Base-by-base conservation (phyloP, 2,113 vertebrate genomes). In the Poeciliopsis prolifica region DNA sequence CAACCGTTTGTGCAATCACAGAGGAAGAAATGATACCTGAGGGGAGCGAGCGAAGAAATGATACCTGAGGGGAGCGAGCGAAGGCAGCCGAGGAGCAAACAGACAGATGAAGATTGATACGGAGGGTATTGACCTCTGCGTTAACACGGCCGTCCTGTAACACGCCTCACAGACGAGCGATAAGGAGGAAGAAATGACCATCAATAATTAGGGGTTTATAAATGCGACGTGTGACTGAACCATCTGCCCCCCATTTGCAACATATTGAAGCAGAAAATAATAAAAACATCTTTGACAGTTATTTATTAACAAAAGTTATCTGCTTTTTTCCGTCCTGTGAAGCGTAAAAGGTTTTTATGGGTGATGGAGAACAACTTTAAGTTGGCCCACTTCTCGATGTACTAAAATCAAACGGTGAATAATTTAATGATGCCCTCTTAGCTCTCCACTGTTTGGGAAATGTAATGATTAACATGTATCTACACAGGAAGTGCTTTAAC, bases 1-100 rank as follows among this genome's bases (percentile, higher is more conserved):
- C 42, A 42, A 92, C 89, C 28, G 11, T 62, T 86, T 72, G 73
- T 87, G 80, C 80, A 72, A 82, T 77, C 33, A 28, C 73, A 30
- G 48, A 80, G 70, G 61, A 86, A 78, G 84, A 74, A 68, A 84
- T 29, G 70, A 88, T 86, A 92, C 88, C 90, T 92, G 83, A 83
- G 48, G 69, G 81, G 74, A 79, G 67, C 65, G 76, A 70, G 37
- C 70, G 30, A 77, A 65, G 68, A n/a, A n/a, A n/a, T n/a, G n/a
- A 88, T 86, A 92, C 88, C 90, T 92, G 83, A 83, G 48, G 69
- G 81, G 74, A 78, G 67, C 65, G 76, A 70, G 37, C 70, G 30
- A 77, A 65, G 68, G 68, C 65, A 58, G 80, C 68, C 42, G 35
- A 69, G 44, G 67, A 82, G 75, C 64, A 70, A 77, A 82, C n/a